A percentile compares a stretch with the other conserved stretches of the same genome.
phyloP scores from a whole-genome alignment of 2,113 vertebrate genomes.

The Edolisoma coerulescens region DNA sequence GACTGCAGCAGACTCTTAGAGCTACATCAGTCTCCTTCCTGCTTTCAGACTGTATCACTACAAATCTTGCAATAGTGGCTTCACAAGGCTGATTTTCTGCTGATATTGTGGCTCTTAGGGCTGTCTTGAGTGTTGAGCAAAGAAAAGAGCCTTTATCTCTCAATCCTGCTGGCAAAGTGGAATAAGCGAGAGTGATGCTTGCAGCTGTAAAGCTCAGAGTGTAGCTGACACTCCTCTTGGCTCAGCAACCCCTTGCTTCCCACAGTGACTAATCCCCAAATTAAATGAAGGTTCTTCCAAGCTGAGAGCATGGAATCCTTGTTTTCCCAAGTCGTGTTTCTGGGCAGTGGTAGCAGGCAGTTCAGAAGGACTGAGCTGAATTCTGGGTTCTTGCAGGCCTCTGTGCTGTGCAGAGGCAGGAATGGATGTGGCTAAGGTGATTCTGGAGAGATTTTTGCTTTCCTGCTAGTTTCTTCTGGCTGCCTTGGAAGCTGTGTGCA shows the following conservation, averaged over 20 bases:
- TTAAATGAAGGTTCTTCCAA: not conserved
- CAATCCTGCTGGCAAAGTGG: not conserved
- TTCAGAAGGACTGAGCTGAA: not conserved
- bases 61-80: not conserved
- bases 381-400: not conserved
- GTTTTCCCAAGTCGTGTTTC: not conserved
- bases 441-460: not conserved
- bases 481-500: not conserved
- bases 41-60: not conserved
- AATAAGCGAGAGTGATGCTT: not conserved
- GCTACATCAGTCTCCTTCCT: not conserved
- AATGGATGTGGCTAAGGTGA: not conserved
- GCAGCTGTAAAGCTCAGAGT: not conserved
- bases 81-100: not conserved
- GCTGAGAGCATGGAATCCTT: not conserved
- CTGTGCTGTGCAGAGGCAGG: not conserved
- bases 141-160: slow-evolving; percentile 1
- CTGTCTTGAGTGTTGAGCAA: not conserved
- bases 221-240: not conserved
- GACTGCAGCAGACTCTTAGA: not conserved
- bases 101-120: not conserved
- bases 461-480: not conserved
- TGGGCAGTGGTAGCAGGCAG: not conserved
- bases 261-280: not conserved
- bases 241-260: not conserved